These are phyloP conservation scores for Strix aluco DNA, from an alignment of 2,113 vertebrate species.

Conservation along the genomic window DNA sequence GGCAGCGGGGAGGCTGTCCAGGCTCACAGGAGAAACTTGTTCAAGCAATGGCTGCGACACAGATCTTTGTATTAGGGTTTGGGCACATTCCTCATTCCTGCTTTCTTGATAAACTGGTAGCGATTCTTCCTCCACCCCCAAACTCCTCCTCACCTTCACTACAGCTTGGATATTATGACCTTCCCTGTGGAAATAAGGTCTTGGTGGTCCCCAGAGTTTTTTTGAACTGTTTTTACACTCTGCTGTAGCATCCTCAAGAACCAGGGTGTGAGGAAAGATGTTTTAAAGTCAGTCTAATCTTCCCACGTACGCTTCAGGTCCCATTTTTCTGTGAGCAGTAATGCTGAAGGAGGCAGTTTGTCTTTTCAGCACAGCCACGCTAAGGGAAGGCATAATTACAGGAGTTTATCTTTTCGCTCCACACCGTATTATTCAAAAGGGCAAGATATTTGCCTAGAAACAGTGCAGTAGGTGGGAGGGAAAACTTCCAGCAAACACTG, in stretches of 20 bases:
- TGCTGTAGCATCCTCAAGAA: not conserved
- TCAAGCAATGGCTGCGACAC: not conserved
- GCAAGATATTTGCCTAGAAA: constrained; percentile 13
- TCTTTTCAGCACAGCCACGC: not conserved
- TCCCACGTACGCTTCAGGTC: not conserved
- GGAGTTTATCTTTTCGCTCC: constrained; percentile 9
- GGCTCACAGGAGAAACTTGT: not conserved
- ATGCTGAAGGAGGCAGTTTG: not conserved
- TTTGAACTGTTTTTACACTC: not conserved
- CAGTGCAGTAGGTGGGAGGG: not conserved
- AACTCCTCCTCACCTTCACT: not conserved
- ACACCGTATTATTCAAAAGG: not conserved
- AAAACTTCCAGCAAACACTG: not conserved
- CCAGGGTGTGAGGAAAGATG: not conserved
- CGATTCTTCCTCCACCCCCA: not conserved
- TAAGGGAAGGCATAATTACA: constrained; percentile 8
- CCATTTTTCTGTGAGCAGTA: not conserved
- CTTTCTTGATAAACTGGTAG: not conserved
- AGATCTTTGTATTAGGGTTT: not conserved
- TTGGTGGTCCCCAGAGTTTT: not conserved
- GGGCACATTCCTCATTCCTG: not conserved
- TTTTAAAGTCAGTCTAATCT: not conserved
- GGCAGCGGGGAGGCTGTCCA: not conserved
- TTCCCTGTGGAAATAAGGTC: not conserved
- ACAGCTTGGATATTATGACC: not conserved